Evolutionary conservation across 1,140 invertebrate species (phyloP).

Genomic region (Babylonia areolata): DNA sequence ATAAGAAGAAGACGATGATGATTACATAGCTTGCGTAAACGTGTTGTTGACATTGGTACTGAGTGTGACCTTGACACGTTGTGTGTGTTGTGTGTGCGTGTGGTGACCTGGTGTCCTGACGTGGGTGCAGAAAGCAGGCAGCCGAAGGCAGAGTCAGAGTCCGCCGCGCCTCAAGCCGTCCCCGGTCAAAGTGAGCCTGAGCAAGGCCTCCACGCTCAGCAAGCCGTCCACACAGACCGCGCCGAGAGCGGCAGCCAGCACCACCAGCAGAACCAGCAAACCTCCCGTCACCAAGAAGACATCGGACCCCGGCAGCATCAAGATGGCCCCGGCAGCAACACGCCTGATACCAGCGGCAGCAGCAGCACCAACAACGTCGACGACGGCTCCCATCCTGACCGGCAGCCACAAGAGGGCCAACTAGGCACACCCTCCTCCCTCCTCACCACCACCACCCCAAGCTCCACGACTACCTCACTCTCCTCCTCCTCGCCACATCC

Average conservation of each 20-base stretch:
- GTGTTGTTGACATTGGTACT: no score
- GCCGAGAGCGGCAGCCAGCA: neutral
- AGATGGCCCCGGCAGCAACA: neutral
- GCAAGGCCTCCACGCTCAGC: neutral
- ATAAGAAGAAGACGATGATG: no score
- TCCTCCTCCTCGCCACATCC: neutral
- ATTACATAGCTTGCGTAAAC: no score
- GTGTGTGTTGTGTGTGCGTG: no score
- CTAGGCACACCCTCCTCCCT: neutral
- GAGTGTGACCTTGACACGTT: no score
- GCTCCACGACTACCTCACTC: neutral
- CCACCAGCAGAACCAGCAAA: neutral
- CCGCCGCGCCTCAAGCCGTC: neutral
- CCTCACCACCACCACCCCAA: neutral
- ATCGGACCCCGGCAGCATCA: neutral
- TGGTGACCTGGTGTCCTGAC: no score
- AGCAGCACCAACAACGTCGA: neutral
- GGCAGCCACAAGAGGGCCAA: neutral
- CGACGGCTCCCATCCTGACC: neutral
- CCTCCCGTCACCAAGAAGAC: neutral
- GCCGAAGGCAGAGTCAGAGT: neutral
- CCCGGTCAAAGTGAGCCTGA: conserved; percentile 4
- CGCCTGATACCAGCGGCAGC: neutral
- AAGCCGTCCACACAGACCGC: neutral
- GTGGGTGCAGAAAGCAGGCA: neutral